phyloP scores from a whole-genome alignment of 2,113 vertebrate genomes.

The Vulpes lagopus region DNA sequence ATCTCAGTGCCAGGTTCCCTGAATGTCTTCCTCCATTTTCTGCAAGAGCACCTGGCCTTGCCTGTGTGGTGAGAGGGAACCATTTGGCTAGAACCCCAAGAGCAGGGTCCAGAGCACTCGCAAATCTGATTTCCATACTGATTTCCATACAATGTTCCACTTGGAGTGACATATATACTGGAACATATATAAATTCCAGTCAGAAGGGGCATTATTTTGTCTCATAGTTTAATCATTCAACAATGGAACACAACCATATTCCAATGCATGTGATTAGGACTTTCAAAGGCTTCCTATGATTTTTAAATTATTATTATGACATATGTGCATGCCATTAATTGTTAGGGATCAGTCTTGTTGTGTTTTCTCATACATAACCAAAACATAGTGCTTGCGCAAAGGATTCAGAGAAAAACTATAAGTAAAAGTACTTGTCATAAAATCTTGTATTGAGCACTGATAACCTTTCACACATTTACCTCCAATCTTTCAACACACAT shows the following conservation, averaged over 20 bases:
- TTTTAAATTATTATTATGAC: neutral
- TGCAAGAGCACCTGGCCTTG: neutral
- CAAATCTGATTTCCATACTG: neutral
- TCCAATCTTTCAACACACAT: neutral
- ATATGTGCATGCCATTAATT: too few species aligned
- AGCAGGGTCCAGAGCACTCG: neutral
- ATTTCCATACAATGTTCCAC: neutral
- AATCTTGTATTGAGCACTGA: neutral
- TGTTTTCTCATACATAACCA: neutral
- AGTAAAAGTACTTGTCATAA: neutral
- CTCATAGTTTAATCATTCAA: neutral
- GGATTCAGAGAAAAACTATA: neutral
- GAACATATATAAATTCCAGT: neutral
- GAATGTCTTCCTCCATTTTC: conserved; percentile 56
- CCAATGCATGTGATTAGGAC: neutral
- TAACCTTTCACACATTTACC: conserved; percentile 5
- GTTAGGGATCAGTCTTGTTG: neutral
- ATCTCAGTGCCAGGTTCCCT: neutral
- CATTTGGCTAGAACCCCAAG: neutral
- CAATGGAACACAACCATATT: neutral
- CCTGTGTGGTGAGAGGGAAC: neutral
- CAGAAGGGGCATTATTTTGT: neutral
- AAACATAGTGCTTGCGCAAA: neutral
- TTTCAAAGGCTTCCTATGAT: neutral
- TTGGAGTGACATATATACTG: neutral